Conservation (phyloP, 1,140 invertebrate species). For the Drosophila gunungcola region DNA sequence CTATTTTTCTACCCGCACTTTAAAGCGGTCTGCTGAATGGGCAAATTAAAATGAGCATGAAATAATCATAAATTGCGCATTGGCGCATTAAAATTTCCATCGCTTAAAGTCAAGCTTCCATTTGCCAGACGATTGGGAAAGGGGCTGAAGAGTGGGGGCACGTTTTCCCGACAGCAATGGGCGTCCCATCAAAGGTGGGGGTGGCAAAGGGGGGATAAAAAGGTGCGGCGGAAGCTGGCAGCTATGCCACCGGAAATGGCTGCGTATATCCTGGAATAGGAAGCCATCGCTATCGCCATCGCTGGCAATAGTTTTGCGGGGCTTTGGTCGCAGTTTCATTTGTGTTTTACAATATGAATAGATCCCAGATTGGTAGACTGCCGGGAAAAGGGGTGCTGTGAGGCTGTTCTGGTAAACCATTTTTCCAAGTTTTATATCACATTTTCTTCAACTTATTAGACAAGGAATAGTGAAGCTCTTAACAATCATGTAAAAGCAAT, state of each 20-base stretch:
- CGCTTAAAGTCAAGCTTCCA: constrained; percentile 60
- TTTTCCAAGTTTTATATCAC: too few relatives aligned
- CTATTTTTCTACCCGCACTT: constrained; percentile 35
- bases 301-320: constrained; percentile 68
- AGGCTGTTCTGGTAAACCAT: constrained; percentile 13
- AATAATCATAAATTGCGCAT: constrained; percentile 79
- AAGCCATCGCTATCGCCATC: constrained; percentile 38
- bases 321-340: constrained; percentile 69
- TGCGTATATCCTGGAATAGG: constrained; percentile 64
- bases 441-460: too few relatives aligned
- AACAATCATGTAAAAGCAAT: too few relatives aligned
- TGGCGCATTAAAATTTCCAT: constrained; percentile 71
- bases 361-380: constrained; percentile 49
- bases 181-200: constrained; percentile 7
- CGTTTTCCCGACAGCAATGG: constrained; percentile 45
- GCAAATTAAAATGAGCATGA: constrained; percentile 75
- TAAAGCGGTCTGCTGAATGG: constrained; percentile 65
- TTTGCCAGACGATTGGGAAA: constrained; percentile 37
- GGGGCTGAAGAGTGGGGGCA: background rate
- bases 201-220: constrained; percentile 21
- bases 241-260: constrained; percentile 56
- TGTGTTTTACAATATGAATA: constrained; percentile 67
- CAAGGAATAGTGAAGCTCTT: too few relatives aligned
- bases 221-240: constrained; percentile 59
- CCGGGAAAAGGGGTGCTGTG: background rate